Base-by-base conservation (phyloP, 2,113 vertebrate species). In the Gobio gobio region DNA sequence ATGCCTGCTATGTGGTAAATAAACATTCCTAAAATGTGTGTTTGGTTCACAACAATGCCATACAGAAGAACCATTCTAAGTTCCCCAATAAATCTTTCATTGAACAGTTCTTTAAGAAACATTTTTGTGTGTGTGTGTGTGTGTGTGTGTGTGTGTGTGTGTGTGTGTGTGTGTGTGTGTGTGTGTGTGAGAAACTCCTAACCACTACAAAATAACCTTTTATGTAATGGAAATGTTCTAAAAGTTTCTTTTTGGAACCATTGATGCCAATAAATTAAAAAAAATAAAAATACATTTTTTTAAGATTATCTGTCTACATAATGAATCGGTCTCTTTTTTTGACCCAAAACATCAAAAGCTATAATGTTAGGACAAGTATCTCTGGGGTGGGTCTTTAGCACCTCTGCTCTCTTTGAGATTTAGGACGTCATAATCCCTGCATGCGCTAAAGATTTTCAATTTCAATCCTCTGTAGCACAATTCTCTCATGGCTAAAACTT, bases 291-390 rank as follows among this genome's bases (percentile, higher is more conserved):
- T 40, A 5, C 0, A 10, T 22, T 70, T 22, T 70, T 70, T 43
- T 22, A 70, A 24, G 70, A 73, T 83, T 16, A 68, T 36, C 3
- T 36, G 4, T 87, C 90, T 89, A 88, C 88, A 74, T 45, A 26
- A 45, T 47, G 63, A 56, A 40, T 82, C 76, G 3, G 24, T 22
- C 43, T 85, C 33, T 33, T 76, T 84, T 10, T 8, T 29, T 29
- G 1, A 29, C 49, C 12, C 13, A 14, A 56, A 74, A 68, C 16
- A 85, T 45, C 51, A 83, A 68, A n/a, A 18, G 70, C 29, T 87
- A 87, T 87, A 59, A 36, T n/a, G 74, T 82, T 85, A 79, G 4
- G 43, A 45, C 26, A 54, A 18, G 51, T 54, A 7, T 70, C 14
- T 40, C 14, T 40, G 47, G 54, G 74, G n/a, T 4, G 36, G 36